These are phyloP conservation scores for Nibea coibor DNA, from an alignment of 2,113 vertebrate genomes.

Conservation along the genomic window DNA sequence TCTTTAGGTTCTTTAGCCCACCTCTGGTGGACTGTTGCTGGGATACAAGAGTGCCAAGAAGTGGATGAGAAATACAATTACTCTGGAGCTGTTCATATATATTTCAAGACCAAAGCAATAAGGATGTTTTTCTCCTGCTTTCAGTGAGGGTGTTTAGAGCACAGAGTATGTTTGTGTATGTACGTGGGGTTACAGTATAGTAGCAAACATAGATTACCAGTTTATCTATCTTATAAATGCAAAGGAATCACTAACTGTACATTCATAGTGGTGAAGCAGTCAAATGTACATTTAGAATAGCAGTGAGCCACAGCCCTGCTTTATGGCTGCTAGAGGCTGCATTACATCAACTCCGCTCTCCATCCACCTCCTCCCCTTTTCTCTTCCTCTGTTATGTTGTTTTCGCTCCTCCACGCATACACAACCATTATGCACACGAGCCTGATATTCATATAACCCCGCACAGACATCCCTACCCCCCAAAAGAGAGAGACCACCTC, in stretches of 20 bases:
- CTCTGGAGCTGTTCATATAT: constrained; percentile 65
- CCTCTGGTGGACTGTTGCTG: constrained; percentile 51
- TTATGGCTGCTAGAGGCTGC: constrained; percentile 49
- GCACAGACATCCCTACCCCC: constrained; percentile 1
- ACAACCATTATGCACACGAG: constrained; percentile 30
- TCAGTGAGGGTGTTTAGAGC: constrained; percentile 5
- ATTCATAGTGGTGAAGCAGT: background rate
- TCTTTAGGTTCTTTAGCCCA: constrained; percentile 14
- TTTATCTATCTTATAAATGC: background rate
- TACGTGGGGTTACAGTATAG: background rate
- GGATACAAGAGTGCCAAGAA: constrained; percentile 52
- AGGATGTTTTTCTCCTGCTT: constrained; percentile 38
- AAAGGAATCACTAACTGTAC: background rate
- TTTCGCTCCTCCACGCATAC: constrained; percentile 12
- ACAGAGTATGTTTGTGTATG: background rate
- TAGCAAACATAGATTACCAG: background rate
- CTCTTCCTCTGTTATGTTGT: constrained; percentile 3
- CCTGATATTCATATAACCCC: constrained; percentile 37
- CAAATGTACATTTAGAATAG: constrained; percentile 27
- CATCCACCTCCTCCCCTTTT: constrained; percentile 16
- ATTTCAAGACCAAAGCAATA: constrained; percentile 56
- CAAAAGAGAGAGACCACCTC: constrained; percentile 55
- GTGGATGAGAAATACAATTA: constrained; percentile 58
- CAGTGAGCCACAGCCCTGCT: constrained; percentile 29
- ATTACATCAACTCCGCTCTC: constrained; percentile 38